Evolutionary conservation across 2,113 vertebrate genomes (phyloP), one percentile per base, ranked within the genome.

Genomic region (Chloropsis hardwickii): DNA sequence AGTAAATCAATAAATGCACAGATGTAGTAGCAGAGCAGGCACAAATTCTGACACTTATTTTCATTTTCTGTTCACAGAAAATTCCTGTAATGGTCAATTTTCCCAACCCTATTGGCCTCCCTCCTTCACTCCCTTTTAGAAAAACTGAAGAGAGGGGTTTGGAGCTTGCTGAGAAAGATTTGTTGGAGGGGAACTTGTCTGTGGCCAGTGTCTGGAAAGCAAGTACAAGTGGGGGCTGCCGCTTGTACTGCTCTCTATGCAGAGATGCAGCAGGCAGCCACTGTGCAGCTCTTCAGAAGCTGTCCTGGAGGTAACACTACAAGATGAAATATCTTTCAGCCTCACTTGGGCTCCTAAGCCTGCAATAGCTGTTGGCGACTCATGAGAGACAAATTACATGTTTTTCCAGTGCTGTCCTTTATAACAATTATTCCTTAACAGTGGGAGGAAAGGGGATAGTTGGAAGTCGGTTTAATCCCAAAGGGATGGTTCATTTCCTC

Each of bases 231-330:
- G 10, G 10, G 27, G 47, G 42, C 65, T 74, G 16, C 37, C 23
- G 22, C n/a, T 71, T 0, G 0, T 24, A 2, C 22, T 1, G 5
- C 57, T 58, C 39, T 67, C 42, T 0, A 0, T 20, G 50, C n/a
- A 12, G 70, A 67, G 20, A 12, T 35, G 58, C 39, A n/a, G 64
- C 64, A 77, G 45, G 24, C 79, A 76, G 37, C 35, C 10, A 0
- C 45, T 2, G 2, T 10, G 90, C 42, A 45, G 67, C 47, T 67
- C 56, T 60, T 24, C 23, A 31, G 44, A 67, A 71, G 61, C 57
- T 35, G 11, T 71, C 48, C 64, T 60, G 24, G 54, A 76, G 51
- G 11, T 19, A 74, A 24, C 20, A 5, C 18, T 5, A 2, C 11
- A 6, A 14, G 42, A 77, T 57, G 42, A 69, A 72, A 33, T 28